phyloP scores from a whole-genome alignment of 2,113 vertebrate species.

The Hemiscyllium ocellatum region DNA sequence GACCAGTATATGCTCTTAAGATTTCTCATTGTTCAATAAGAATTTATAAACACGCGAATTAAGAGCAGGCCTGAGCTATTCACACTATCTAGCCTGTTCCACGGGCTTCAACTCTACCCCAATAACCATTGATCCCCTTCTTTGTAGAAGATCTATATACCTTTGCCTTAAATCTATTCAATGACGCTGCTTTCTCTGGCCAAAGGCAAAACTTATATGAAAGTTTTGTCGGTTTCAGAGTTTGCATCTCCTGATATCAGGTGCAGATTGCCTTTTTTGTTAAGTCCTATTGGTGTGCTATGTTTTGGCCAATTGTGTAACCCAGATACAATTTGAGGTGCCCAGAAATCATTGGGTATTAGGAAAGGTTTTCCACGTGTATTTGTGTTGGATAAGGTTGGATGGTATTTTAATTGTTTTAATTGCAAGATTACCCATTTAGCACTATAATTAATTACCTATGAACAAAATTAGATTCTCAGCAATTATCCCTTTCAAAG shows the following conservation, averaged over 20 bases:
- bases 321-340: neutral
- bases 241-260: neutral
- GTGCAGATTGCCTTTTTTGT: neutral
- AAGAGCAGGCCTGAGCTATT: too few species aligned
- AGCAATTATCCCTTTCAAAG: neutral
- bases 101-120: too few species aligned
- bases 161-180: too few species aligned
- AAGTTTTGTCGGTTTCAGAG: neutral
- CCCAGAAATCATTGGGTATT: neutral
- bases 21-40: neutral
- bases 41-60: neutral
- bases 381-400: neutral
- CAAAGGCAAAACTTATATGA: too few species aligned
- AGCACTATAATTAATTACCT: neutral
- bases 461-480: neutral
- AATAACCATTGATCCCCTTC: too few species aligned
- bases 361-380: neutral
- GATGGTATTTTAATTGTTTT: neutral
- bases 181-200: too few species aligned
- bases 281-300: neutral
- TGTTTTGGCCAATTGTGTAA: neutral
- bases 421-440: neutral
- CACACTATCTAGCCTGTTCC: too few species aligned
- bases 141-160: too few species aligned
- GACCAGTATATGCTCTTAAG: neutral